Evolutionary conservation across 2,113 vertebrate genomes (phyloP), one percentile per base, ranked within the genome.

Genomic region (Mellivora capensis): DNA sequence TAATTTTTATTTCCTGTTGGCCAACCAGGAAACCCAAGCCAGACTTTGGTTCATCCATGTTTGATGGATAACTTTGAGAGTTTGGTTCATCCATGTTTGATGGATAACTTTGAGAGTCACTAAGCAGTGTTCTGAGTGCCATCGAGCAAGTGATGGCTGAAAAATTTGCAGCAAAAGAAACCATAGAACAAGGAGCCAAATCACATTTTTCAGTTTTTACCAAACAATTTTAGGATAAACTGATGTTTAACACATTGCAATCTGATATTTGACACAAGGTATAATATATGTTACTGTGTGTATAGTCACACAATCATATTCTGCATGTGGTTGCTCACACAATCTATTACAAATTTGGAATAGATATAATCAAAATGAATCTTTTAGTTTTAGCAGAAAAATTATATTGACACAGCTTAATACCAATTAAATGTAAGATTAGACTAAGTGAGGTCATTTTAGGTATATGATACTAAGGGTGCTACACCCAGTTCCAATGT

Each of bases 121-220:
- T 97, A 96, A 96, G 98, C 98, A 99, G 98, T 99, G 97, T 99
- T 98, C 98, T 98, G 98, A 99, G 98, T 97, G 97, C 96, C 97
- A 98, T 98, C 98, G 99, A 98, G 98, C 96, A 98, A 98, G 97
- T 97, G 98, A 98, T 98, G 98, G 98, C 98, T 98, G 98, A 97
- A 96, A 97, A 98, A 96, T 96, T 94, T 97, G 97, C 98, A 97
- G 98, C 98, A 98, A 98, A 98, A 97, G 97, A 99, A 99, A 99
- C 99, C 99, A 99, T 99, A 99, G 99, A 99, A 98, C 98, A 98
- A 99, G 99, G 97, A 95, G 87, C 97, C 98, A 98, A 98, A 98
- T 98, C 98, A 95, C 44, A 97, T 97, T 99, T 98, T 97, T 98
- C 85, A 44, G 77, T 98, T 98, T 93, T 96, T 3, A 12, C 77